phyloP scores from a whole-genome alignment of 2,888 invertebrate species.

The Bombyx huttoni region DNA sequence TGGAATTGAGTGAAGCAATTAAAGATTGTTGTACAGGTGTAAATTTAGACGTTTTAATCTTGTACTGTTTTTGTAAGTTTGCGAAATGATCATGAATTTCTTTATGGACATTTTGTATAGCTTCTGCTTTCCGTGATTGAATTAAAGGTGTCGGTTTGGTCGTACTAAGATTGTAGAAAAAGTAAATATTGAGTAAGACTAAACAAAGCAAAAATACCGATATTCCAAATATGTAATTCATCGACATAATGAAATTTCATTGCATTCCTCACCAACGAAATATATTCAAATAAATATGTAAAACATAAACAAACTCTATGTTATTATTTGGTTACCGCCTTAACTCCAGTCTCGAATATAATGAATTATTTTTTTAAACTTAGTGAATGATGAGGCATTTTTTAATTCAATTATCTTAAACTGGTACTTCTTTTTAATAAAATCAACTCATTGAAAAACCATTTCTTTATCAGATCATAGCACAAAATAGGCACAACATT shows the following conservation, averaged over 20 bases:
- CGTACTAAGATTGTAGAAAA: slow-evolving; percentile 49
- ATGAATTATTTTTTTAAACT: no score
- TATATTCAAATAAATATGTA: no score
- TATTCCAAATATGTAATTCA: slow-evolving; percentile 60
- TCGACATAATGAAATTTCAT: slow-evolving; percentile 35
- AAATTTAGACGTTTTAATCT: slow-evolving; percentile 43
- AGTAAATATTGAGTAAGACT: slow-evolving; percentile 54
- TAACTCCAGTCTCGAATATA: no score
- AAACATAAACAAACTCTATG: no score
- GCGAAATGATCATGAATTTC: slow-evolving; percentile 53
- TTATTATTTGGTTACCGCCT: no score
- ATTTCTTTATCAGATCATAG: no score
- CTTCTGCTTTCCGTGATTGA: slow-evolving; percentile 35
- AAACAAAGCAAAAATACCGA: slow-evolving; percentile 51
- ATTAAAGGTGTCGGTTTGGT: slow-evolving; percentile 27
- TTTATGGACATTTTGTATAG: slow-evolving; percentile 31
- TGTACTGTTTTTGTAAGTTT: slow-evolving; percentile 48
- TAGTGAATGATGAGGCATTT: no score
- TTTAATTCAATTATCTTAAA: no score
- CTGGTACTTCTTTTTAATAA: no score
- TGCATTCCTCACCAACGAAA: no score
- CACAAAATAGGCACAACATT: no score
- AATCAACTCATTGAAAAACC: no score
- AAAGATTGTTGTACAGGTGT: slow-evolving; percentile 30
- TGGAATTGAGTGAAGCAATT: slow-evolving; percentile 47